phyloP scores from a whole-genome alignment of 2,113 vertebrate species.

The Empidonax traillii region DNA sequence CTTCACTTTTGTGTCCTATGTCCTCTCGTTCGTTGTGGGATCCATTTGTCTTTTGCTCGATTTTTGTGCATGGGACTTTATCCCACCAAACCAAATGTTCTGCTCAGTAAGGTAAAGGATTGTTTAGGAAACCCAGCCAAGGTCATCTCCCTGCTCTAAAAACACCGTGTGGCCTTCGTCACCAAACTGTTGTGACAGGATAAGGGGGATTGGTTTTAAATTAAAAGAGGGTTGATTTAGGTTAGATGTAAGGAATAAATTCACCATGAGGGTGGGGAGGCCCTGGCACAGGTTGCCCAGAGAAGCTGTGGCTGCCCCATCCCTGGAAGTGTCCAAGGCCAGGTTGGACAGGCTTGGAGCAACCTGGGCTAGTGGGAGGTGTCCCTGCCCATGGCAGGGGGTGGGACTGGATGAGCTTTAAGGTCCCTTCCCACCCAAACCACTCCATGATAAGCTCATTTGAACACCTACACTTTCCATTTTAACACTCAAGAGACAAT shows the following conservation, averaged over 20 bases:
- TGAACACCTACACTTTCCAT: neutral
- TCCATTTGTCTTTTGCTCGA: neutral
- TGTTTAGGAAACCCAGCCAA: neutral
- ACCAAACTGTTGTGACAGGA: neutral
- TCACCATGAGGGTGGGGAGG: neutral
- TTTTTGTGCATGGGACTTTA: neutral
- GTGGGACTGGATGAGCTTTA: neutral
- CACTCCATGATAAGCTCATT: neutral
- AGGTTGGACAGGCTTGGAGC: neutral
- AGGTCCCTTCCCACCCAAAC: neutral
- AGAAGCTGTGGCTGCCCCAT: neutral
- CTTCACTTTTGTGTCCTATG: neutral
- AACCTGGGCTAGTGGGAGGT: accelerated
- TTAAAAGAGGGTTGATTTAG: neutral
- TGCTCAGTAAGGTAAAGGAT: neutral
- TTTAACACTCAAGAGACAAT: neutral
- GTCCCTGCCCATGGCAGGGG: neutral
- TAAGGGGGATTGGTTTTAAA: neutral
- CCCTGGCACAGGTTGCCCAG: neutral
- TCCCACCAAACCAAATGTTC: neutral
- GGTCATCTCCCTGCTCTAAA: neutral
- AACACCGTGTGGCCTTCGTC: accelerated
- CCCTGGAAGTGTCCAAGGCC: neutral
- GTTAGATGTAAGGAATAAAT: neutral
- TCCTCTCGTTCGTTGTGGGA: neutral